phyloP scores from a whole-genome alignment of 2,888 invertebrate species.

The Blomia tropicalis region DNA sequence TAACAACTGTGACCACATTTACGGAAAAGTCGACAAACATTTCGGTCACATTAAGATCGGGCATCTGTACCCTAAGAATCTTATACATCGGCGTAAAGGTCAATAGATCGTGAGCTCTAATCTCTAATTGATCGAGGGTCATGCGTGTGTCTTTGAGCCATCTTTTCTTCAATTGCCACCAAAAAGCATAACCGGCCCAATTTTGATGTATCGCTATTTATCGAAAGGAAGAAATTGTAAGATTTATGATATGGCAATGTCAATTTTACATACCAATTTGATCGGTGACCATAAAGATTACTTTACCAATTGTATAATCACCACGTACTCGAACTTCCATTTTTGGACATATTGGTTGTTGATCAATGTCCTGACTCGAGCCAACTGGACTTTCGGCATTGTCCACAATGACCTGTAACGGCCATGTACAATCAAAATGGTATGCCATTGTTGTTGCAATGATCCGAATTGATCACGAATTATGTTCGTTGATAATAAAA shows the following conservation, averaged over 20 bases:
- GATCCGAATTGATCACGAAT: too few relatives aligned
- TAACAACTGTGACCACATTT: constrained; percentile 82
- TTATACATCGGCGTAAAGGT: constrained; percentile 98
- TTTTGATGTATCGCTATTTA: constrained; percentile 84
- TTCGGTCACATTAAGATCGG: constrained; percentile 75
- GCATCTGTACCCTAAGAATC: constrained; percentile 62
- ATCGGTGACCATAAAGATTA: neutral
- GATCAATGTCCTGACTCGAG: neutral
- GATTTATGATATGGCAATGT: too few relatives aligned
- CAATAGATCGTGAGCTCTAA: constrained; percentile 78
- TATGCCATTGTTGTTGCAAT: neutral
- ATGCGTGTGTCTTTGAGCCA: constrained; percentile 87
- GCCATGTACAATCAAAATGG: constrained; percentile 3
- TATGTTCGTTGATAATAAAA: too few relatives aligned
- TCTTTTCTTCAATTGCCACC: constrained; percentile 90
- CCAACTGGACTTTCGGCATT: neutral
- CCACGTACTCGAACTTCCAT: neutral
- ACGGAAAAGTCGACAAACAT: constrained; percentile 86
- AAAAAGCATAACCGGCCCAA: constrained; percentile 97
- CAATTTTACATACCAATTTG: neutral
- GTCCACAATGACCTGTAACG: neutral
- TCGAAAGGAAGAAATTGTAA: constrained; percentile 25
- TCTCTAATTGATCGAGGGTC: constrained; percentile 89
- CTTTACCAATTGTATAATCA: neutral
- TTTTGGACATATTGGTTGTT: neutral